phyloP scores from a whole-genome alignment of 2,113 vertebrate species.

The western clawed frog (Xenopus tropicalis) region DNA sequence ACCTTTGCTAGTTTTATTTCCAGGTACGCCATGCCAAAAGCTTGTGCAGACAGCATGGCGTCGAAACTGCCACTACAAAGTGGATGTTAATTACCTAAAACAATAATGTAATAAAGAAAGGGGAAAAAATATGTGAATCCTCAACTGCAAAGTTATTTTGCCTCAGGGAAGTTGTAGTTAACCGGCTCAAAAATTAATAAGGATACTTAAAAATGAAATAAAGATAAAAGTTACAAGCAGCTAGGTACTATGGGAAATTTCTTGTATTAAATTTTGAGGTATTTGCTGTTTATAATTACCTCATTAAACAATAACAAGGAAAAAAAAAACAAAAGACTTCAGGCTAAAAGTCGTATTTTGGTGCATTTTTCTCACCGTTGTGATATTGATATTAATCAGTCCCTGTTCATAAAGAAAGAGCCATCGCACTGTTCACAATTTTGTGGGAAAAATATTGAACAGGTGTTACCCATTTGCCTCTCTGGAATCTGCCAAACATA shows the following conservation, averaged over 20 bases:
- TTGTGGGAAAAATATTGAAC: slow-evolving; percentile 23
- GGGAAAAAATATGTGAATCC: slow-evolving; percentile 65
- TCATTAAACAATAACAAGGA: slow-evolving; percentile 49
- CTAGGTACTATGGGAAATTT: slow-evolving; percentile 70
- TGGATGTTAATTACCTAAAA: slow-evolving; percentile 86
- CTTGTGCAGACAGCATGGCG: slow-evolving; percentile 80
- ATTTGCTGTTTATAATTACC: slow-evolving; percentile 64
- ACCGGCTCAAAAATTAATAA: slow-evolving; percentile 76
- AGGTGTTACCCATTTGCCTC: slow-evolving; percentile 36
- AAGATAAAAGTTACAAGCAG: slow-evolving; percentile 56
- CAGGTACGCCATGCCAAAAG: slow-evolving; percentile 66
- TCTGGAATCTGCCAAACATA: slow-evolving; percentile 19
- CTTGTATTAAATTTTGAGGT: slow-evolving; percentile 69
- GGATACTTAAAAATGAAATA: slow-evolving; percentile 55
- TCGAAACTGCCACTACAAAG: slow-evolving; percentile 80
- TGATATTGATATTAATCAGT: slow-evolving; percentile 34
- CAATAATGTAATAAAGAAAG: slow-evolving; percentile 73
- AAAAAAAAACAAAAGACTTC: slow-evolving; percentile 18
- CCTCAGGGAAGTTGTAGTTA: slow-evolving; percentile 71
- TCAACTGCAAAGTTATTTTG: slow-evolving; percentile 77
- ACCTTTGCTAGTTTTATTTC: slow-evolving; percentile 28
- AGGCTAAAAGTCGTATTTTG: slow-evolving; percentile 42
- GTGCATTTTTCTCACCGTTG: slow-evolving; percentile 35
- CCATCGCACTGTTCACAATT: slow-evolving; percentile 16
- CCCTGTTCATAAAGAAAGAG: slow-evolving; percentile 29